Percentiles rank a stretch among this genome's conserved stretches.
Evolutionary conservation across 2,888 invertebrate species (phyloP).

Genomic region (Sesamia inferens): DNA sequence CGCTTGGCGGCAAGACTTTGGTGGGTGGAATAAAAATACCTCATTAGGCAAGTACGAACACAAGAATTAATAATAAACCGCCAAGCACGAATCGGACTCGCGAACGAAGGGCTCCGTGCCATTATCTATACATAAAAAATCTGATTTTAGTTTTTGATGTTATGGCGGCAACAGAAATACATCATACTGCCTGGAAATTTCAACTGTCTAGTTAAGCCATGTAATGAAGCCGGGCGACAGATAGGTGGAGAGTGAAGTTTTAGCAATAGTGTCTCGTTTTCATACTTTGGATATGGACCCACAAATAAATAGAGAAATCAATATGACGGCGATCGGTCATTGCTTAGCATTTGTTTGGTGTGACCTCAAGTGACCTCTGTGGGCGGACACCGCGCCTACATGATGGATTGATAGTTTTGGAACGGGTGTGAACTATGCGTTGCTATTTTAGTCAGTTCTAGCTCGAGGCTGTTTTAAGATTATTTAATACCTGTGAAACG

Average conservation of each 20-base stretch:
- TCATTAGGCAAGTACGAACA: background rate
- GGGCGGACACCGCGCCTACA: constrained; percentile 3
- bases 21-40: background rate
- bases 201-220: no score
- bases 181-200: no score
- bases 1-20: no score
- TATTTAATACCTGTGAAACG: constrained; percentile 1
- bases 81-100: no score
- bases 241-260: no score
- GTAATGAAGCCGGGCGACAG: no score
- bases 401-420: constrained; percentile 33
- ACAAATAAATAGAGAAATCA: constrained; percentile 44
- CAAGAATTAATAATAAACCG: background rate
- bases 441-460: constrained; percentile 1
- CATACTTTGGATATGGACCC: no score
- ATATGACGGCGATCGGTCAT: constrained; percentile 41
- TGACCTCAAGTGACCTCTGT: constrained; percentile 37
- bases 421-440: constrained; percentile 2
- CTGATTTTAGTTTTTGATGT: no score
- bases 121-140: no score
- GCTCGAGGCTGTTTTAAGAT: constrained; percentile 30
- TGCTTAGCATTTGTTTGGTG: constrained; percentile 20
- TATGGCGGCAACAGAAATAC: no score
- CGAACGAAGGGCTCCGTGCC: no score
- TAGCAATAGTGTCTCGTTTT: no score